Percentiles rank a stretch among this genome's conserved stretches.
Evolutionary conservation across 2,888 invertebrate genomes (phyloP).

Genomic region (Drosophila affinis): DNA sequence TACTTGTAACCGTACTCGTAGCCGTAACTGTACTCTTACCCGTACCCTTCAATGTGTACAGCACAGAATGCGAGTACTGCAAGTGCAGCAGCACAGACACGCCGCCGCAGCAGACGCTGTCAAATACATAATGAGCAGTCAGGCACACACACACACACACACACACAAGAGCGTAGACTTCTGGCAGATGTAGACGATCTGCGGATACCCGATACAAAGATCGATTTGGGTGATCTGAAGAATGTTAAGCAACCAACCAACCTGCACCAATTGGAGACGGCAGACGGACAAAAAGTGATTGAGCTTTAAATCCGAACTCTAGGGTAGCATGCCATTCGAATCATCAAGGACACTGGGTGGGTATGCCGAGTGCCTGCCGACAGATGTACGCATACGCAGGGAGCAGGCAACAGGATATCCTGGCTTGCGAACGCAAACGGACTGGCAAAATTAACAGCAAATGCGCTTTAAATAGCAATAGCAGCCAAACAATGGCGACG

Average conservation of each 20-base stretch:
- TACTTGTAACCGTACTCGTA: too few relatives aligned
- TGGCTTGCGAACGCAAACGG: constrained; percentile 62
- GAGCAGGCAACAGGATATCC: constrained; percentile 60
- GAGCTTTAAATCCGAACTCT: too few relatives aligned
- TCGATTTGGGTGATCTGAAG: too few relatives aligned
- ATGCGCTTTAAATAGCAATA: constrained; percentile 75
- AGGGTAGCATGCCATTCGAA: too few relatives aligned
- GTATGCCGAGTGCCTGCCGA: not conserved
- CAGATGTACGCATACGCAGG: constrained; percentile 31
- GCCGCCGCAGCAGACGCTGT: not conserved
- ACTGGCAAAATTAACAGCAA: constrained; percentile 77
- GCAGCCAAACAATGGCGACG: constrained; percentile 62
- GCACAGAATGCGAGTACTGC: not conserved
- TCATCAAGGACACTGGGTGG: not conserved
- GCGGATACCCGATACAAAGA: constrained; percentile 10
- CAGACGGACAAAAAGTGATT: too few relatives aligned
- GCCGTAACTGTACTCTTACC: too few relatives aligned
- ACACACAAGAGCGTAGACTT: not conserved
- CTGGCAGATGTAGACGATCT: not conserved
- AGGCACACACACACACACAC: constrained; percentile 46
- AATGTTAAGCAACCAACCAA: too few relatives aligned
- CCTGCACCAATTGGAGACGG: too few relatives aligned
- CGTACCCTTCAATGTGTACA: not conserved
- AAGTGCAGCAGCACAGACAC: constrained; percentile 27
- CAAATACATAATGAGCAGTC: constrained; percentile 76